These are phyloP conservation scores for Protosalanx chinensis DNA, from an alignment of 2,797 vertebrate genomes.

Conservation along the genomic window DNA sequence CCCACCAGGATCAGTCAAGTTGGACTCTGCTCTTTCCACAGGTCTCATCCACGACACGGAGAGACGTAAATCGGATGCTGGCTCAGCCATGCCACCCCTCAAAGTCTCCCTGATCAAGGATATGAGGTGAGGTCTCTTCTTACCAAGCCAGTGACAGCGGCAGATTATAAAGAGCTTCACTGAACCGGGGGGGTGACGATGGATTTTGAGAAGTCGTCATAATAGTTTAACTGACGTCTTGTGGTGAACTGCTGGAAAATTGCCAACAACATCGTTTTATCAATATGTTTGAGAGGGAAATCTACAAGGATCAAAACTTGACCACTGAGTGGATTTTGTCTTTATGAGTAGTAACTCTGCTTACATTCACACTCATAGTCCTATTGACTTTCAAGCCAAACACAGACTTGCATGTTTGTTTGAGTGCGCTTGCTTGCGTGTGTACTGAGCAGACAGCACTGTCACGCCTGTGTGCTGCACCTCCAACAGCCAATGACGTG, in stretches of 20 bases:
- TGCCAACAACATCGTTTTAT: not conserved
- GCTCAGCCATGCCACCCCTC: conserved; percentile 86
- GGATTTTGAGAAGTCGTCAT: not conserved
- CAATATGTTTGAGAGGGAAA: too few relatives aligned
- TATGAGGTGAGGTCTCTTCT: conserved; percentile 83
- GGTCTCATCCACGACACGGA: conserved; percentile 91
- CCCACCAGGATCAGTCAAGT: too few relatives aligned
- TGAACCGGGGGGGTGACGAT: too few relatives aligned
- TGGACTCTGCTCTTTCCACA: conserved; percentile 43
- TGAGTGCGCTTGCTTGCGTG: not conserved
- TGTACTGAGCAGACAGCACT: conserved; percentile 6
- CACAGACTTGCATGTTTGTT: not conserved
- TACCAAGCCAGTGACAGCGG: not conserved
- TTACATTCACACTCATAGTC: too few relatives aligned
- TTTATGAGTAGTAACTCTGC: too few relatives aligned
- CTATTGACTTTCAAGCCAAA: not conserved
- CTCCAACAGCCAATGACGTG: conserved; percentile 19
- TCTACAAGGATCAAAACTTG: too few relatives aligned
- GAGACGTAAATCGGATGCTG: conserved; percentile 90
- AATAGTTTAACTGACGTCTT: conserved; percentile 43
- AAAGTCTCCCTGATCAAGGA: conserved; percentile 94
- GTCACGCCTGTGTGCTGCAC: conserved; percentile 1
- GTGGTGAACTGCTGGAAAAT: conserved; percentile 35
- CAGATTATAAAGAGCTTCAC: not conserved
- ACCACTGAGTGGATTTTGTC: too few relatives aligned